Percentiles rank a stretch among this genome's conserved stretches.
phyloP scores from a whole-genome alignment of 2,113 vertebrate species.

The Vulpes lagopus region DNA sequence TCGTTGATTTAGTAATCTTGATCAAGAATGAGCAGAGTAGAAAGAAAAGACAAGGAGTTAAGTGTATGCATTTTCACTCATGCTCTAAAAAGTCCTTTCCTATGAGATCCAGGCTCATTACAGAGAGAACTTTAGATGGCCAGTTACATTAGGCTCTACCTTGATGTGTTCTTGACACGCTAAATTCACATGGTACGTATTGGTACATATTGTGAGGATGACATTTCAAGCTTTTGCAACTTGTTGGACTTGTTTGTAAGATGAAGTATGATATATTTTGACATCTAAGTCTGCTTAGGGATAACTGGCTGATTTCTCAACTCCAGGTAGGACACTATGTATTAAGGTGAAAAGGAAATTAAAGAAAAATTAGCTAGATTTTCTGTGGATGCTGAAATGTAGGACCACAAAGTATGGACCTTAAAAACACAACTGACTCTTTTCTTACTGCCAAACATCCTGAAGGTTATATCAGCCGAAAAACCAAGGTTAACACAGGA shows the following conservation, averaged over 20 bases:
- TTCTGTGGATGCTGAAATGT: conserved; percentile 9
- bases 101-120: neutral
- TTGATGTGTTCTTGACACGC: neutral
- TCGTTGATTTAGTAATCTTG: conserved; percentile 20
- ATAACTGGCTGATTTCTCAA: conserved; percentile 64
- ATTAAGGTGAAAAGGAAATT: conserved; percentile 62
- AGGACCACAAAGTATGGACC: neutral
- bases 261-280: conserved; percentile 43
- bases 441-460: neutral
- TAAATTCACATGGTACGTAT: neutral
- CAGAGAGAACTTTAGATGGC: neutral
- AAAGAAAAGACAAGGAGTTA: neutral
- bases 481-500: neutral
- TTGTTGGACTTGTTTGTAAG: conserved; percentile 63
- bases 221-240: conserved; percentile 39
- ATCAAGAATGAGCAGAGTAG: neutral
- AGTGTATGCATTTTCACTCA: neutral
- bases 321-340: conserved; percentile 16
- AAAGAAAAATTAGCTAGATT: conserved; percentile 40
- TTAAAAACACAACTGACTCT: neutral
- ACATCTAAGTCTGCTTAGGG: neutral
- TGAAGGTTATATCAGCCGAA: neutral
- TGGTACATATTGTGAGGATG: neutral
- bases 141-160: neutral
- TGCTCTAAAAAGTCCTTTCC: neutral